These are phyloP conservation scores for Thamnaconus septentrionalis DNA, from an alignment of 2,113 vertebrate species.

Conservation along the genomic window DNA sequence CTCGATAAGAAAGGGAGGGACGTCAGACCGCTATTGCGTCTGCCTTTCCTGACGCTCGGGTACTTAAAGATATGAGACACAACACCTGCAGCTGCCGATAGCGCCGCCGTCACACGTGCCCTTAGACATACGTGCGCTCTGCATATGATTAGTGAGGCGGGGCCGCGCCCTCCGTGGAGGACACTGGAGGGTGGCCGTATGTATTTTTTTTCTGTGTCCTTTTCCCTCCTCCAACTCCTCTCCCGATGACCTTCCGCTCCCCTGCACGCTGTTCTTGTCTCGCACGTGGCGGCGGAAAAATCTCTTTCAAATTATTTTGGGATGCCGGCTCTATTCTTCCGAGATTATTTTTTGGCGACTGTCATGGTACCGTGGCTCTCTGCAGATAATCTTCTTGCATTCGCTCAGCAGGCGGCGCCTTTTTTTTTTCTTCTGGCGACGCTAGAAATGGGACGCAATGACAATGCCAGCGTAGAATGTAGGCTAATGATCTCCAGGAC, in stretches of 20 bases:
- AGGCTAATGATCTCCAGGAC: conserved; percentile 72
- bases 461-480: conserved; percentile 67
- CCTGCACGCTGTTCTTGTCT: too few species aligned
- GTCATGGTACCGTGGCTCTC: conserved; percentile 19
- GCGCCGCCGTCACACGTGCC: background rate
- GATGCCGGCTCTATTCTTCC: conserved; percentile 6
- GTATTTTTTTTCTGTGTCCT: background rate
- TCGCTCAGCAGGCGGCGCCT: background rate
- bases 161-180: background rate
- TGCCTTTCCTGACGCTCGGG: conserved; percentile 36
- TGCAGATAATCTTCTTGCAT: conserved; percentile 39
- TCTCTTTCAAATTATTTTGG: too few species aligned
- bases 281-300: too few species aligned
- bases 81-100: conserved; percentile 18
- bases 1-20: conserved; percentile 16
- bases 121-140: background rate
- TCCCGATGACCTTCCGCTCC: too few species aligned
- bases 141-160: background rate
- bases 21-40: background rate
- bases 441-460: conserved; percentile 67
- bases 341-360: conserved; percentile 8
- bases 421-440: conserved; percentile 47
- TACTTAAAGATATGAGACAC: conserved; percentile 36
- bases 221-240: too few species aligned
- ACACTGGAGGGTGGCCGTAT: background rate